These are phyloP conservation scores for Bombylius discolor DNA, from an alignment of 2,888 invertebrate genomes.

Conservation along the genomic window DNA sequence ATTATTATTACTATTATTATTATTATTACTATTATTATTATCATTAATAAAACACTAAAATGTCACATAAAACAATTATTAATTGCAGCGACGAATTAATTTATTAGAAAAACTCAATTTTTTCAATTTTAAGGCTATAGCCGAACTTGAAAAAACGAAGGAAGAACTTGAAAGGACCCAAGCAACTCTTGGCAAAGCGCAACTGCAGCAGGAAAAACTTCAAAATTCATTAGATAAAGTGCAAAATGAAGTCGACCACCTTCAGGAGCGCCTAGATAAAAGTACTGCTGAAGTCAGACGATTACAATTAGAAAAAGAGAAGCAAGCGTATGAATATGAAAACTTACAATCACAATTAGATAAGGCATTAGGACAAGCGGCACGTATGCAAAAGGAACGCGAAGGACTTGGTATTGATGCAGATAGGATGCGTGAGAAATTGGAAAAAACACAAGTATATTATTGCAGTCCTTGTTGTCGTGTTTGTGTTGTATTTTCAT, in stretches of 20 bases:
- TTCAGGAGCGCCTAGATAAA: slow-evolving; percentile 80
- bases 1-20: too few species aligned
- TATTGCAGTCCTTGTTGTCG: slow-evolving; percentile 20
- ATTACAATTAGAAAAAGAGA: slow-evolving; percentile 69
- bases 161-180: slow-evolving; percentile 83
- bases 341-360: slow-evolving; percentile 82
- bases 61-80: too few species aligned
- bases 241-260: slow-evolving; percentile 78
- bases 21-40: too few species aligned
- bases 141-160: slow-evolving; percentile 71
- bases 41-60: too few species aligned
- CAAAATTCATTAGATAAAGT: slow-evolving; percentile 80
- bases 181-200: slow-evolving; percentile 80
- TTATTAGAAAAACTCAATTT: too few species aligned
- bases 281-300: slow-evolving; percentile 67
- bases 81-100: too few species aligned
- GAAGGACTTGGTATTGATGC: slow-evolving; percentile 73
- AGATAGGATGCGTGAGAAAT: slow-evolving; percentile 76
- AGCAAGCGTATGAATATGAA: slow-evolving; percentile 80
- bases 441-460: slow-evolving; percentile 73
- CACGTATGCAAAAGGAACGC: slow-evolving; percentile 78
- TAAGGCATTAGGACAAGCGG: slow-evolving; percentile 76
- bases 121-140: slow-evolving; percentile 41
- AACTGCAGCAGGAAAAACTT: slow-evolving; percentile 81
- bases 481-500: slow-evolving; percentile 18